Conservation (phyloP, 1,140 invertebrate species). For the Parasteatoda tepidariorum region DNA sequence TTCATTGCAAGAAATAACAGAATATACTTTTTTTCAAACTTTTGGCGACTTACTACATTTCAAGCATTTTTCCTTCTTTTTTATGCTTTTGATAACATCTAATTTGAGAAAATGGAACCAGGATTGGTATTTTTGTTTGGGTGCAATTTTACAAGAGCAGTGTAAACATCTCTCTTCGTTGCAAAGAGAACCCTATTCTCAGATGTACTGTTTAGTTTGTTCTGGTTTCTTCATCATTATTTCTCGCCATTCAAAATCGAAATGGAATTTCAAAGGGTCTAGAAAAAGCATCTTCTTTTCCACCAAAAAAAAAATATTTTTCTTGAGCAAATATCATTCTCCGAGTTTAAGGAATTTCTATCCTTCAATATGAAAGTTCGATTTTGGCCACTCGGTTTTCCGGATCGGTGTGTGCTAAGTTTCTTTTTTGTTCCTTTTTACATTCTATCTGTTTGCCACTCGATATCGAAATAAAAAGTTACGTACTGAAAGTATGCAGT, state of each 20-base stretch:
- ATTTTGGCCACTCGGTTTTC: constrained; percentile 21
- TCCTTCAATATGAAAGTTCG: constrained; percentile 10
- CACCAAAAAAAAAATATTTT: background rate
- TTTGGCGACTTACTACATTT: no score
- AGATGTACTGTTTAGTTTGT: no score
- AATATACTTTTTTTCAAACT: no score
- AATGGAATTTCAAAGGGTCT: constrained; percentile 29
- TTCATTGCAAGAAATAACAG: no score
- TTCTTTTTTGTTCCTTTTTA: background rate
- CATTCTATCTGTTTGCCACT: constrained; percentile 9
- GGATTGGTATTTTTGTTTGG: background rate
- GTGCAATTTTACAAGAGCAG: background rate
- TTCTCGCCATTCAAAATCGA: constrained; percentile 2
- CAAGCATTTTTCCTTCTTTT: no score
- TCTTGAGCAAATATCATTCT: constrained; percentile 37
- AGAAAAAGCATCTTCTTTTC: constrained; percentile 16
- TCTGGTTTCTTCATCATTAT: constrained; percentile 8
- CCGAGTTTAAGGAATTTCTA: background rate
- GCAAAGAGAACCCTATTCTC: no score
- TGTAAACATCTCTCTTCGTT: no score
- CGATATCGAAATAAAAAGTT: constrained; percentile 13
- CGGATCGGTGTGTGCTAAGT: background rate
- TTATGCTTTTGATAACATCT: no score
- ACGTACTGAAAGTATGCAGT: constrained; percentile 3
- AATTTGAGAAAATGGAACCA: background rate